Percentiles rank a stretch among this genome's conserved stretches.
These are phyloP conservation scores for Danio choprae DNA, from an alignment of 2,797 vertebrate genomes.

Conservation along the genomic window DNA sequence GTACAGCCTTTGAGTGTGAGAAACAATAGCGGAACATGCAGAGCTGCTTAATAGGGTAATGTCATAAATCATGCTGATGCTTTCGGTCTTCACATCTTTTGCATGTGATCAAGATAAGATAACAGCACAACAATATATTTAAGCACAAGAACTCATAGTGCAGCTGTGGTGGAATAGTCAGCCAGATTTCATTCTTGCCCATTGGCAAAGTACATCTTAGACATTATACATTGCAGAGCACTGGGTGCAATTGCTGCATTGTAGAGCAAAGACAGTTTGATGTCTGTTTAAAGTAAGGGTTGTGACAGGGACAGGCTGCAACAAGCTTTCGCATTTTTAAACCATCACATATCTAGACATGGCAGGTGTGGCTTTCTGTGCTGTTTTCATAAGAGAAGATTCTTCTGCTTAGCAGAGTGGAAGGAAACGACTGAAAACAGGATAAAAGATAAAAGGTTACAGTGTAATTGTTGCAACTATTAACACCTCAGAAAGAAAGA, in stretches of 20 bases:
- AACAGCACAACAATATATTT: not conserved
- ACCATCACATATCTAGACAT: not conserved
- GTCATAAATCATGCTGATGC: not conserved
- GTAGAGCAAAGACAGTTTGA: not conserved
- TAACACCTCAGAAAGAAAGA: not conserved
- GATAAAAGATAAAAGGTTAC: not conserved
- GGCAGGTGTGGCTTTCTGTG: constrained; percentile 31
- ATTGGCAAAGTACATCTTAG: not conserved
- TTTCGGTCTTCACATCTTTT: not conserved
- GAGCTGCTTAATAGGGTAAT: not conserved
- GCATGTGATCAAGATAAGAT: not conserved
- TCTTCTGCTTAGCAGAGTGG: not conserved
- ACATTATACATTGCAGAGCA: not conserved
- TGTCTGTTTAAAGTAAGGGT: constrained; percentile 4
- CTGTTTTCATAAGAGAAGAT: constrained; percentile 5
- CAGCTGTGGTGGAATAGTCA: not conserved
- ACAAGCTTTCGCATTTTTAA: not conserved
- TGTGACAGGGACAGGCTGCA: not conserved
- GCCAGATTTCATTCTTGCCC: not conserved
- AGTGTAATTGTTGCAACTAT: not conserved
- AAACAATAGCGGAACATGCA: not conserved
- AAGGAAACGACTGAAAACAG: not conserved
- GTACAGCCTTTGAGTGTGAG: not conserved
- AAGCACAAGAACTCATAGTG: not conserved
- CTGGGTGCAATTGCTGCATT: not conserved